Evolutionary conservation across 2,797 vertebrate genomes (phyloP).

Genomic region (Calcarius lapponicus): DNA sequence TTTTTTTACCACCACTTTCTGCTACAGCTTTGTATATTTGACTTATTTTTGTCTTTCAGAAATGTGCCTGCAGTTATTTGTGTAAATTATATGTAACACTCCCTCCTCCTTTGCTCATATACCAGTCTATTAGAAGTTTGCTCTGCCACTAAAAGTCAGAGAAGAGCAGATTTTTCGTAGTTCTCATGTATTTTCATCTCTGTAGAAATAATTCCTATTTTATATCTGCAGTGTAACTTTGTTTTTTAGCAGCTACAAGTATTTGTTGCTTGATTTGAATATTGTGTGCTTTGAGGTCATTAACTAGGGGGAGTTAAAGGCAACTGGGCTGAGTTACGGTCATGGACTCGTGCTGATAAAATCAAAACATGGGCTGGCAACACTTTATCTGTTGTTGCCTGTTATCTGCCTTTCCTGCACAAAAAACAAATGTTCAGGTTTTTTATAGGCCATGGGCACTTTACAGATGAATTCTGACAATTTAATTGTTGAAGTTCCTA

Average conservation of each 20-base stretch:
- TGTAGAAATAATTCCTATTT: neutral
- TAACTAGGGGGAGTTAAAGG: neutral
- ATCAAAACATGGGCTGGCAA: neutral
- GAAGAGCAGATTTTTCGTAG: neutral
- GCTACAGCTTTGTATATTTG: conserved; percentile 46
- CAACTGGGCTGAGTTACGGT: neutral
- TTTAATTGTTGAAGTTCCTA: neutral
- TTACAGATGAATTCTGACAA: neutral
- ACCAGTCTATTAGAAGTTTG: neutral
- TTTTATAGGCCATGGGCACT: neutral
- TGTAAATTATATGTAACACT: neutral
- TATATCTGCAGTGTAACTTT: neutral
- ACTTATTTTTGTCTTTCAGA: conserved; percentile 66
- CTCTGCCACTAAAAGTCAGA: neutral
- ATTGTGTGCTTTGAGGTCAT: neutral
- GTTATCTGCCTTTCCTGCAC: neutral
- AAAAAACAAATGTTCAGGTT: neutral
- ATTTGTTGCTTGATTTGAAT: neutral
- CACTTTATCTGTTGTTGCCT: neutral
- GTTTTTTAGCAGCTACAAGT: neutral
- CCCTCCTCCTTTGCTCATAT: neutral
- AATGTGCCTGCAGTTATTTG: conserved; percentile 41
- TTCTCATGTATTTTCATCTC: neutral
- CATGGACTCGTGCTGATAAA: neutral
- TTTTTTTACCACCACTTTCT: conserved; percentile 18